Percentiles rank a stretch among this genome's conserved stretches.
Conservation (phyloP, 2,888 invertebrate genomes). For the Caenorhabditis sp. region DNA sequence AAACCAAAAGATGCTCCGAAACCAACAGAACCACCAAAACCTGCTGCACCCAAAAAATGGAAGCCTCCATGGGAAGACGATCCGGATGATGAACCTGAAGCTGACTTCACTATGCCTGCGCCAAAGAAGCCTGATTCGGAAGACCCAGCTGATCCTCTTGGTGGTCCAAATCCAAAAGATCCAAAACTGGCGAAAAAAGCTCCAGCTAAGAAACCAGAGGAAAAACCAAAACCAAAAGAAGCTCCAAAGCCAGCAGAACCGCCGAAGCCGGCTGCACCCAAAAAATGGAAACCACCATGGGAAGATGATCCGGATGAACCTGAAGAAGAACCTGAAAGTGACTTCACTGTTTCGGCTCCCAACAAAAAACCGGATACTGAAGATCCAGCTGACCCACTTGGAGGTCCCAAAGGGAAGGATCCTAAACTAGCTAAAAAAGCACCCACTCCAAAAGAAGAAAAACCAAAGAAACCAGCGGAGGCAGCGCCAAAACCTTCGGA, state of each 20-base stretch:
- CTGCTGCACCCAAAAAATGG: constrained; percentile 61
- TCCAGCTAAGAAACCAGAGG: constrained; percentile 33
- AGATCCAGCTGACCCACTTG: constrained; percentile 38
- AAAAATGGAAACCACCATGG: constrained; percentile 63
- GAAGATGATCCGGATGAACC: constrained; percentile 51
- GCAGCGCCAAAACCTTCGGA: constrained; percentile 15
- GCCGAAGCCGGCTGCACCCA: constrained; percentile 46
- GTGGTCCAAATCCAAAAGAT: constrained; percentile 61
- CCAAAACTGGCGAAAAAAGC: constrained; percentile 57
- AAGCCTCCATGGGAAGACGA: constrained; percentile 53
- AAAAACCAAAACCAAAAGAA: constrained; percentile 23
- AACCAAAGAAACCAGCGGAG: constrained; percentile 32
- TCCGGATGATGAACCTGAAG: constrained; percentile 65
- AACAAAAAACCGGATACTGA: constrained; percentile 43
- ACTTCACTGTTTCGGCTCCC: constrained; percentile 38
- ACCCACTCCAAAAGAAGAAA: constrained; percentile 9
- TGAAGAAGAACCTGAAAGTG: constrained; percentile 47
- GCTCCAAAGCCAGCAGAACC: constrained; percentile 43
- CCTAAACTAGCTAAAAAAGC: constrained; percentile 43
- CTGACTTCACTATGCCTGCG: constrained; percentile 53
- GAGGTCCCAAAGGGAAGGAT: constrained; percentile 24
- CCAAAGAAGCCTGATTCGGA: constrained; percentile 65
- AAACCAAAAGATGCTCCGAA: constrained; percentile 36
- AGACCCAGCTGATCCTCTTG: constrained; percentile 64
- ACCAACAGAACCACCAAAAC: constrained; percentile 32